Conservation (phyloP, 1,140 invertebrate species). For the Dendrolimus punctatus region DNA sequence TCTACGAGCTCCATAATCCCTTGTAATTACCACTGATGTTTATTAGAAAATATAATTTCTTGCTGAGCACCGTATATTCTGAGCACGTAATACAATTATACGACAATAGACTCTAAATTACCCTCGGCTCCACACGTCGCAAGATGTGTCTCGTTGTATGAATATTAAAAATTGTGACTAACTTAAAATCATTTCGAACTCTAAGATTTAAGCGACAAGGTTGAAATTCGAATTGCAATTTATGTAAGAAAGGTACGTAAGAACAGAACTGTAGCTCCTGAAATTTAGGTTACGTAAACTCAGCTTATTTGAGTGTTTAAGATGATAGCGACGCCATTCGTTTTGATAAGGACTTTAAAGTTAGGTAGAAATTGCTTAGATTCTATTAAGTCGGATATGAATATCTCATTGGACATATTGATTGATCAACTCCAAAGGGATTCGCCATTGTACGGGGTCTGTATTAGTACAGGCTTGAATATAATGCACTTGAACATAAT, state of each 20-base stretch:
- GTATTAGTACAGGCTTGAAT: no score
- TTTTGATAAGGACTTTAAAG: constrained; percentile 6
- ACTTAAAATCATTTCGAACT: not conserved
- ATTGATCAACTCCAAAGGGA: no score
- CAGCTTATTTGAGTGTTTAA: constrained; percentile 10
- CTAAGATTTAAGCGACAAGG: not conserved
- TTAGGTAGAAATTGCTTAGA: constrained; percentile 5
- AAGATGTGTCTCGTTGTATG: constrained; percentile 30
- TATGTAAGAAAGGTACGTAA: constrained; percentile 5
- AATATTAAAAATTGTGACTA: constrained; percentile 31
- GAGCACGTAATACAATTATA: constrained; percentile 40
- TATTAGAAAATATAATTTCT: constrained; percentile 33
- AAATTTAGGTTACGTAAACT: constrained; percentile 11
- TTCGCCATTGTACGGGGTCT: no score
- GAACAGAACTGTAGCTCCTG: constrained; percentile 5
- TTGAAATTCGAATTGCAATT: constrained; percentile 1
- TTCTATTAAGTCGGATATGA: constrained; percentile 1
- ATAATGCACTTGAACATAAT: no score
- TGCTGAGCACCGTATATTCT: constrained; percentile 17
- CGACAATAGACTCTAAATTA: constrained; percentile 41
- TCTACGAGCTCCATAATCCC: no score
- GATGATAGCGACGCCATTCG: constrained; percentile 5
- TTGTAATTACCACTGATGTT: constrained; percentile 21
- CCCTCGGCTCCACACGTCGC: constrained; percentile 18
- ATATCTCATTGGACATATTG: not conserved